phyloP scores from a whole-genome alignment of 2,113 vertebrate genomes.

The Tragelaphus buxtoni region DNA sequence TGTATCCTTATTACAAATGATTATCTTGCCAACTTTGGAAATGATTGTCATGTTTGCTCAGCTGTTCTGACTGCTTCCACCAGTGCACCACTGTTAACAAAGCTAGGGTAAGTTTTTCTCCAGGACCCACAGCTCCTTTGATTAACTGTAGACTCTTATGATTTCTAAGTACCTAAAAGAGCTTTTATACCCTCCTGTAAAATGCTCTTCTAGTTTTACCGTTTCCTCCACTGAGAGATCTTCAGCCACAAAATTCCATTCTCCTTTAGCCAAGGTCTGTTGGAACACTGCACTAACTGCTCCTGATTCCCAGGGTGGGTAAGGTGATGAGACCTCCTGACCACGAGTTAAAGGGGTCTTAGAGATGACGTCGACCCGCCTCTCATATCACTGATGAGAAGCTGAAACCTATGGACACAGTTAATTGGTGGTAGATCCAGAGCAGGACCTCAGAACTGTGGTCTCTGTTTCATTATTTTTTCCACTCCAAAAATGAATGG shows the following conservation, averaged over 20 bases:
- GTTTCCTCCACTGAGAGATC: not conserved
- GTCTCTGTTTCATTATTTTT: not conserved
- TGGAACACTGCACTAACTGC: too few relatives aligned
- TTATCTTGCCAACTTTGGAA: not conserved
- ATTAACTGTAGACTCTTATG: not conserved
- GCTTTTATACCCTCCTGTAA: not conserved
- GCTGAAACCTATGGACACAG: not conserved
- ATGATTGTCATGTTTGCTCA: slow-evolving; percentile 19
- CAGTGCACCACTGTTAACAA: not conserved
- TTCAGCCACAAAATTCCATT: too few relatives aligned
- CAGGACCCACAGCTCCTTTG: not conserved
- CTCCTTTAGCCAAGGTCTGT: too few relatives aligned
- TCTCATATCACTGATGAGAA: not conserved
- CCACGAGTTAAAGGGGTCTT: not conserved
- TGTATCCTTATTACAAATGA: not conserved
- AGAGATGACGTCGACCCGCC: not conserved
- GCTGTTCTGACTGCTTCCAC: not conserved
- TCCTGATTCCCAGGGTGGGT: too few relatives aligned
- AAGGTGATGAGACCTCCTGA: not conserved
- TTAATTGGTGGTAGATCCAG: not conserved
- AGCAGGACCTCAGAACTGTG: not conserved
- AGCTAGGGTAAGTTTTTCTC: not conserved
- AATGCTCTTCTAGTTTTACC: not conserved
- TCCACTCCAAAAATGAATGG: not conserved
- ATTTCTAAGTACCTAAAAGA: not conserved